Conservation (phyloP, 1,140 invertebrate species). For the Eumeta japonica region DNA sequence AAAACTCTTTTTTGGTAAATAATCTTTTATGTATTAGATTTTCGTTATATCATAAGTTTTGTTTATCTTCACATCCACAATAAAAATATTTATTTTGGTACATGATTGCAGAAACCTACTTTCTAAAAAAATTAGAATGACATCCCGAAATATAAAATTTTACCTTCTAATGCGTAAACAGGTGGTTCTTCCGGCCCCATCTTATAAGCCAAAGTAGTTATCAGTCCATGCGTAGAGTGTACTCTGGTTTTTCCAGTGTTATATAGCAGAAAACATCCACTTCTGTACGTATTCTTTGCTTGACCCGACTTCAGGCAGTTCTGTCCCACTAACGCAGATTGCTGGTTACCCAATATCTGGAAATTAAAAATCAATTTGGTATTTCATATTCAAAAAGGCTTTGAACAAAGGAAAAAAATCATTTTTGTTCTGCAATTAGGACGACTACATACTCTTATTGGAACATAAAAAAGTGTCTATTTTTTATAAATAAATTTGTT, state of each 20-base stretch:
- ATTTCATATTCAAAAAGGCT: constrained; percentile 7
- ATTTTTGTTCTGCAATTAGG: too few species aligned
- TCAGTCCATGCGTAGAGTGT: constrained; percentile 81
- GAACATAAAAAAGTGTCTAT: too few species aligned
- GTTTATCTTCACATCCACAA: too few species aligned
- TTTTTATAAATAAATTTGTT: too few species aligned
- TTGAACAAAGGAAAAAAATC: not conserved
- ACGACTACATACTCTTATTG: too few species aligned
- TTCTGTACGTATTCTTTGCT: constrained; percentile 96
- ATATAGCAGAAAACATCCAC: constrained; percentile 93
- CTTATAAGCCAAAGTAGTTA: constrained; percentile 95
- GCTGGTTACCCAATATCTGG: constrained; percentile 93
- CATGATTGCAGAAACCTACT: not conserved
- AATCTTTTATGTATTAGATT: too few species aligned
- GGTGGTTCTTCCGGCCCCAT: constrained; percentile 75
- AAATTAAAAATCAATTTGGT: constrained; percentile 27
- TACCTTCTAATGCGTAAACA: constrained; percentile 87
- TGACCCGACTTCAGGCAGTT: constrained; percentile 86
- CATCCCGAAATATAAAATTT: not conserved
- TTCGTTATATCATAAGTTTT: too few species aligned
- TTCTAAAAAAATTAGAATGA: too few species aligned
- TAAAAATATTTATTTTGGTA: too few species aligned
- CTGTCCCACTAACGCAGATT: constrained; percentile 92
- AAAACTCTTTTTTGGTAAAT: too few species aligned
- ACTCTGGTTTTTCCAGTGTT: constrained; percentile 87